Percentiles rank a stretch among this genome's conserved stretches.
Conservation (phyloP, 2,888 invertebrate species). For the Synergus itoensis region DNA sequence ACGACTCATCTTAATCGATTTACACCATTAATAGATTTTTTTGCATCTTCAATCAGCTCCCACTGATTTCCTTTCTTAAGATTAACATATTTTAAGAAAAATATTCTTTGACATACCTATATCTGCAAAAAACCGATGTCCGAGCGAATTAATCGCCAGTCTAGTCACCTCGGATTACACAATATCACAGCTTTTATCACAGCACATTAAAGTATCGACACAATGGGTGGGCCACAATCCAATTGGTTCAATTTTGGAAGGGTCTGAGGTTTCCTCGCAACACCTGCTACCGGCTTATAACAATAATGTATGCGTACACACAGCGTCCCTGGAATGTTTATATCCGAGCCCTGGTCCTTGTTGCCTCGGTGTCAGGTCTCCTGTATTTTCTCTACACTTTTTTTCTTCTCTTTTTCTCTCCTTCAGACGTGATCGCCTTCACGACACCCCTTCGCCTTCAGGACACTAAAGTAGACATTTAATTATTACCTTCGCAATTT, state of each 20-base stretch:
- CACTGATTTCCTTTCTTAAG: neutral
- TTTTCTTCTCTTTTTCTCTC: constrained; percentile 41
- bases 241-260: constrained; percentile 35
- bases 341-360: constrained; percentile 16
- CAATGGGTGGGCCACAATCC: constrained; percentile 43
- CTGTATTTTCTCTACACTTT: constrained; percentile 31
- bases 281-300: constrained; percentile 36
- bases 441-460: constrained; percentile 27
- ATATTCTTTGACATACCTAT: constrained; percentile 10
- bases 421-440: constrained; percentile 18
- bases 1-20: too few relatives aligned
- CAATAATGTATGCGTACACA: constrained; percentile 25
- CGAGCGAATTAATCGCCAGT: neutral
- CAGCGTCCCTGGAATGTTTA: constrained; percentile 27
- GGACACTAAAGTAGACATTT: constrained; percentile 41
- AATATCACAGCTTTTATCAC: constrained; percentile 66
- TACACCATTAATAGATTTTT: too few relatives aligned
- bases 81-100: neutral
- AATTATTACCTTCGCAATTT: constrained; percentile 35
- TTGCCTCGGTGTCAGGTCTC: constrained; percentile 31
- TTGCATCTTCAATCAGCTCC: neutral
- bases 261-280: constrained; percentile 18
- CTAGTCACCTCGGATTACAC: constrained; percentile 47
- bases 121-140: neutral
- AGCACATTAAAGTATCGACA: constrained; percentile 54